A percentile compares a stretch with the other conserved stretches of the same genome.
Conservation (phyloP, 1,140 invertebrate genomes). For the Scaptomyza graminum region DNA sequence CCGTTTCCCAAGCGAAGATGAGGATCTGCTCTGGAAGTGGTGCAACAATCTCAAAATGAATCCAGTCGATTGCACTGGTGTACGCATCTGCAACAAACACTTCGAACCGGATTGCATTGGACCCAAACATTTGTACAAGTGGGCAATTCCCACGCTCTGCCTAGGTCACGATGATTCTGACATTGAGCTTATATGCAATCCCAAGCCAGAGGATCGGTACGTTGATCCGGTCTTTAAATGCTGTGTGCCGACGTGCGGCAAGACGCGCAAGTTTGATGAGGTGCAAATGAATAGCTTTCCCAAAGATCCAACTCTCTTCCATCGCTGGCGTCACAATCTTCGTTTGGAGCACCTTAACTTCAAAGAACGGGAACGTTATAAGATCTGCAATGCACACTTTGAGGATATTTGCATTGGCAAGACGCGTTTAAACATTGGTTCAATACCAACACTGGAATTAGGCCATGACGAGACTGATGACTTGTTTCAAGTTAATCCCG, state of each 20-base stretch:
- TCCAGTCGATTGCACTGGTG: conserved; percentile 68
- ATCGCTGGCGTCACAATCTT: conserved; percentile 72
- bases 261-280: conserved; percentile 76
- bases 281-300: conserved; percentile 81
- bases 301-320: conserved; percentile 63
- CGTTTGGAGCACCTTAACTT: conserved; percentile 69
- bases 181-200: conserved; percentile 68
- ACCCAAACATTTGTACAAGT: conserved; percentile 70
- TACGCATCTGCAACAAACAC: conserved; percentile 76
- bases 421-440: conserved; percentile 66
- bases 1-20: conserved; percentile 75
- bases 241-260: conserved; percentile 76
- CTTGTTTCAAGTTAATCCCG: conserved; percentile 68
- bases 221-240: conserved; percentile 73
- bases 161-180: conserved; percentile 69
- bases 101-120: conserved; percentile 74
- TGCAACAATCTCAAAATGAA: conserved; percentile 81
- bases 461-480: conserved; percentile 72
- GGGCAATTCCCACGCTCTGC: conserved; percentile 67
- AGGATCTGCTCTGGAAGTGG: conserved; percentile 78
- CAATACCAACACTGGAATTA: conserved; percentile 70
- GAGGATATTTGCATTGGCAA: conserved; percentile 79
- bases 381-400: conserved; percentile 79
- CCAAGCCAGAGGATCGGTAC: conserved; percentile 67
- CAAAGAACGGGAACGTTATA: conserved; percentile 74